A percentile compares a stretch with the other conserved stretches of the same genome.
phyloP scores from a whole-genome alignment of 1,140 invertebrate genomes.

The Drosophila punjabiensis region DNA sequence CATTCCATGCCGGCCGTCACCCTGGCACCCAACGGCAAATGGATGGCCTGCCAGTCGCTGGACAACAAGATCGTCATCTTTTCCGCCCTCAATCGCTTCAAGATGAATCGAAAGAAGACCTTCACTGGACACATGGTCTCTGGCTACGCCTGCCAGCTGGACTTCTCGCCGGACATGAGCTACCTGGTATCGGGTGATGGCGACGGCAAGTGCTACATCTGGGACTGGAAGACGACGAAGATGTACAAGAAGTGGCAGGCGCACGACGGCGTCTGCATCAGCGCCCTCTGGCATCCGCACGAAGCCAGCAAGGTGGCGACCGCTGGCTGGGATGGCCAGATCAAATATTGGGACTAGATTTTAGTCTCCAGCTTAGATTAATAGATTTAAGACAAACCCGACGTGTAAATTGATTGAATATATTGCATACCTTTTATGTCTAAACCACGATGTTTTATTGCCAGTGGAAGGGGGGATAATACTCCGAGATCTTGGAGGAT shows the following conservation, averaged over 20 bases:
- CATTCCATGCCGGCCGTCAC: conserved; percentile 99
- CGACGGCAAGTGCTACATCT: conserved; percentile 99
- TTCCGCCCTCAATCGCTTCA: conserved; percentile 98
- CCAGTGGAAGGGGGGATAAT: neutral
- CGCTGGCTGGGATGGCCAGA: conserved; percentile 98
- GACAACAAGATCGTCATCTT: conserved; percentile 99
- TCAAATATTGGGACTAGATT: conserved; percentile 98
- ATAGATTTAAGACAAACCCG: conserved; percentile 38
- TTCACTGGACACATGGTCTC: conserved; percentile 99
- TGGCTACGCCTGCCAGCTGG: conserved; percentile 98
- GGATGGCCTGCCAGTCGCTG: conserved; percentile 99
- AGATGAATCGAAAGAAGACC: conserved; percentile 98
- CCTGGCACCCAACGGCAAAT: conserved; percentile 98
- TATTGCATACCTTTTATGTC: conserved; percentile 26
- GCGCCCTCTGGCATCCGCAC: conserved; percentile 98
- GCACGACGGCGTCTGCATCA: conserved; percentile 98
- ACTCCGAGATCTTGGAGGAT: neutral
- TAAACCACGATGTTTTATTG: neutral
- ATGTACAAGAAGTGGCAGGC: conserved; percentile 99
- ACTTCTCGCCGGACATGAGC: conserved; percentile 99
- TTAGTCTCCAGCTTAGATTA: conserved; percentile 4
- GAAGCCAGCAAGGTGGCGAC: conserved; percentile 98
- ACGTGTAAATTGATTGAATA: conserved; percentile 55
- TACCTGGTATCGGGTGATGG: conserved; percentile 99
- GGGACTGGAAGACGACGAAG: conserved; percentile 99